phyloP scores from a whole-genome alignment of 2,797 vertebrate genomes.

The Lycodopsis pacificus region DNA sequence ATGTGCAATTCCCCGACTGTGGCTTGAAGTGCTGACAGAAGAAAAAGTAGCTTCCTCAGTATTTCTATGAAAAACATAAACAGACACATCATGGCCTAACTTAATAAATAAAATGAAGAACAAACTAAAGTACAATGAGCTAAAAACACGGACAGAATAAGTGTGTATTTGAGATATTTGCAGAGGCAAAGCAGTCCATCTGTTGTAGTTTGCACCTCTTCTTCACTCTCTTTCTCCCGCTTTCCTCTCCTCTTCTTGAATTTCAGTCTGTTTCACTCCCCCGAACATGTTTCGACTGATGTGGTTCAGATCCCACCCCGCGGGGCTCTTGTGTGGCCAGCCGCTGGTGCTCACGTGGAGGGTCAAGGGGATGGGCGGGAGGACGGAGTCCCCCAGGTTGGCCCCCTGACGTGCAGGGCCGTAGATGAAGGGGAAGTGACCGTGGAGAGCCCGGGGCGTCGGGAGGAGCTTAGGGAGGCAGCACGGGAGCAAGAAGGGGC shows the following conservation, averaged over 20 bases:
- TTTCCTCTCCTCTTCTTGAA: constrained; percentile 38
- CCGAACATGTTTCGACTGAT: constrained; percentile 40
- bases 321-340: constrained; percentile 57
- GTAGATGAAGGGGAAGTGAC: constrained; percentile 61
- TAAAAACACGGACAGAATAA: constrained; percentile 17
- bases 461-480: constrained; percentile 75
- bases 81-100: constrained; percentile 9
- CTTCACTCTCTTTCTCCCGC: constrained; percentile 42
- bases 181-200: constrained; percentile 40
- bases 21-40: constrained; percentile 31
- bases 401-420: constrained; percentile 44
- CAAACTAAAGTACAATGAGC: constrained; percentile 41
- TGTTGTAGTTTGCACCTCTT: constrained; percentile 19
- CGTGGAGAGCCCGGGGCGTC: constrained; percentile 56
- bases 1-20: constrained; percentile 44
- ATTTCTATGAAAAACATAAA: constrained; percentile 20
- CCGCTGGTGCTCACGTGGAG: constrained; percentile 36
- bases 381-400: constrained; percentile 51
- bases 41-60: constrained; percentile 14
- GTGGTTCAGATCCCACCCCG: constrained; percentile 65
- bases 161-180: constrained; percentile 26
- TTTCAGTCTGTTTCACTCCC: constrained; percentile 45
- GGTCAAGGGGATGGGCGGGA: constrained; percentile 34
- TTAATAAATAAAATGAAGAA: constrained; percentile 62
- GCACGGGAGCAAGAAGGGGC: constrained; percentile 76